Conservation (phyloP, 2,888 invertebrate species). For the Phalangium opilio region DNA sequence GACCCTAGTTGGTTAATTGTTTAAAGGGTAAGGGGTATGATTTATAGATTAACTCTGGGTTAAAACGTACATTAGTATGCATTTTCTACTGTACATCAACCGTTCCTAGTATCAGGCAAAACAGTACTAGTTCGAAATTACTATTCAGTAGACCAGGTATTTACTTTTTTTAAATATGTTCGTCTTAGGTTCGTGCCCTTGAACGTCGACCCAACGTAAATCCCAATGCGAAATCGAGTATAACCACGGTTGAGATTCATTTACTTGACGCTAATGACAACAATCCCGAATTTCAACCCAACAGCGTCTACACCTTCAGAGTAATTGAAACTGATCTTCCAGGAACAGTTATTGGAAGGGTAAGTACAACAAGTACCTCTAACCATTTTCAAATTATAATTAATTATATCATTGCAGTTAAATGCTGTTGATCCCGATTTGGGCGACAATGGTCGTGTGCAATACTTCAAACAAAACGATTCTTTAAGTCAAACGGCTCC, state of each 20-base stretch:
- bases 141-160: no score
- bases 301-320: constrained; percentile 63
- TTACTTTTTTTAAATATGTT: background rate
- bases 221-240: constrained; percentile 35
- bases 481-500: constrained; percentile 20
- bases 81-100: background rate
- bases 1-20: no score
- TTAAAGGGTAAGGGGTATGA: no score
- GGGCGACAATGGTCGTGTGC: constrained; percentile 56
- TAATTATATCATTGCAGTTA: constrained; percentile 41
- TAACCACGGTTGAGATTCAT: constrained; percentile 49
- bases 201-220: constrained; percentile 51
- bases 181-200: constrained; percentile 47
- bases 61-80: background rate
- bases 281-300: constrained; percentile 67
- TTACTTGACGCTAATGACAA: constrained; percentile 67
- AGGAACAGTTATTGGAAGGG: constrained; percentile 56
- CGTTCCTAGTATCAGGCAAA: no score
- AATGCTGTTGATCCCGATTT: constrained; percentile 67
- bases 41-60: no score
- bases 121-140: no score
- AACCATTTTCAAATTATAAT: no score
- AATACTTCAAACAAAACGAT: constrained; percentile 49
- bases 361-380: no score
- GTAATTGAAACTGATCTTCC: constrained; percentile 50